Evolutionary conservation across 2,113 vertebrate species (phyloP), one percentile per base, ranked within the genome.

Genomic region (Odontesthes bonariensis): DNA sequence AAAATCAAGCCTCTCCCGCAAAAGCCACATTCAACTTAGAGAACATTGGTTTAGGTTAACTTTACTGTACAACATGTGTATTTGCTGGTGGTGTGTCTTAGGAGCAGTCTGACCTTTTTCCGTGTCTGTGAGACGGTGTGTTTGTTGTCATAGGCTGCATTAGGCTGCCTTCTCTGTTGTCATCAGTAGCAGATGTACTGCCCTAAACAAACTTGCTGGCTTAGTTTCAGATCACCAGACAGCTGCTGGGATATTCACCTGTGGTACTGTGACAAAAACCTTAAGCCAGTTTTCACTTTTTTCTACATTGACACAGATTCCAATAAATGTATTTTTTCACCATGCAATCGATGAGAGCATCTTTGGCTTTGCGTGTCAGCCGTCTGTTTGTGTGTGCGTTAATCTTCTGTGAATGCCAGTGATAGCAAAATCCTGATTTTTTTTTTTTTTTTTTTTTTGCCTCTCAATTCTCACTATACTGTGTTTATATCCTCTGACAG

Each of bases 271-370:
- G 87, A 88, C 88, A 89, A 86, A n/a, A 90, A 88, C 87, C 90
- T 82, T 78, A 92, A 92, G 89, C 87, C 89, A 91, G 78, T 91
- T 92, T 91, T 93, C 90, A 90, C 82, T 79, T 90, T 91, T 93
- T 92, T 92, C 86, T 93, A 94, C 93, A 92, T 91, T 91, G 88
- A 86, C 93, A 92, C 92, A 89, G 85, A 94, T 93, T 93, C 92
- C 91, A 95, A 95, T 94, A 93, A 94, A 94, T 94, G 92, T 94
- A 92, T 94, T 94, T 94, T 94, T 95, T 92, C 92, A 92, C 91
- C 94, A 93, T 90, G 89, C 87, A 86, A 75, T 64, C 32, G 53
- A 82, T 70, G 75, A 82, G 69, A 75, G 58, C 71, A 38, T 91
- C 64, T 82, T 84, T 88, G 83, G 79, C 75, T 72, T 78, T 80